Conservation (phyloP, 2,888 invertebrate genomes). For the Brachypalpus laphriformis region DNA sequence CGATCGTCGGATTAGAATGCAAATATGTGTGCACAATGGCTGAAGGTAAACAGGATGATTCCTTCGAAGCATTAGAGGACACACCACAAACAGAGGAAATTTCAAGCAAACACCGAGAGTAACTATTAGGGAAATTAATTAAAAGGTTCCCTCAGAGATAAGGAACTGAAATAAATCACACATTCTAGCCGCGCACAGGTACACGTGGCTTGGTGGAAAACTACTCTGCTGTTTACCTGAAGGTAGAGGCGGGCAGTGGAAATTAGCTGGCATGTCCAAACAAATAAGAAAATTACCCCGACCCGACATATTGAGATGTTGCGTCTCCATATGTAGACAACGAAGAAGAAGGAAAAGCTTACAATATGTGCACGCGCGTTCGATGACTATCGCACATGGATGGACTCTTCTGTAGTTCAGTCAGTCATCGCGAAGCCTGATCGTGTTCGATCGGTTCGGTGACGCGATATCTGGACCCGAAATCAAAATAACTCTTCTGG, state of each 20-base stretch:
- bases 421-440: conserved; percentile 67
- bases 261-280: conserved; percentile 68
- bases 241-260: conserved; percentile 46
- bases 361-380: conserved; percentile 16
- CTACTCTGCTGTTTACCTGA: conserved; percentile 49
- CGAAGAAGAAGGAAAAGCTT: conserved; percentile 40
- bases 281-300: conserved; percentile 69
- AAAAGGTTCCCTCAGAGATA: conserved; percentile 73
- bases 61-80: conserved; percentile 40
- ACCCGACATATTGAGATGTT: conserved; percentile 69
- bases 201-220: conserved; percentile 47
- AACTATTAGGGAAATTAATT: conserved; percentile 74
- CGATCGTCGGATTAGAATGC: conserved; percentile 65
- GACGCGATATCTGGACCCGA: conserved; percentile 60
- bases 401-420: conserved; percentile 64
- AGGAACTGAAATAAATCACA: conserved; percentile 73
- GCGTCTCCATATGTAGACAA: neutral
- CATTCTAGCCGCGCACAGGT: conserved; percentile 59
- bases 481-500: conserved; percentile 70
- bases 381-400: conserved; percentile 65
- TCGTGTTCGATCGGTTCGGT: conserved; percentile 71
- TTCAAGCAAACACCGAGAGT: conserved; percentile 57
- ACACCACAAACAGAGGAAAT: conserved; percentile 46
- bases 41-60: conserved; percentile 48
- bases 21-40: conserved; percentile 70